Conservation (phyloP, 2,113 vertebrate genomes). For the Ameiurus melas region DNA sequence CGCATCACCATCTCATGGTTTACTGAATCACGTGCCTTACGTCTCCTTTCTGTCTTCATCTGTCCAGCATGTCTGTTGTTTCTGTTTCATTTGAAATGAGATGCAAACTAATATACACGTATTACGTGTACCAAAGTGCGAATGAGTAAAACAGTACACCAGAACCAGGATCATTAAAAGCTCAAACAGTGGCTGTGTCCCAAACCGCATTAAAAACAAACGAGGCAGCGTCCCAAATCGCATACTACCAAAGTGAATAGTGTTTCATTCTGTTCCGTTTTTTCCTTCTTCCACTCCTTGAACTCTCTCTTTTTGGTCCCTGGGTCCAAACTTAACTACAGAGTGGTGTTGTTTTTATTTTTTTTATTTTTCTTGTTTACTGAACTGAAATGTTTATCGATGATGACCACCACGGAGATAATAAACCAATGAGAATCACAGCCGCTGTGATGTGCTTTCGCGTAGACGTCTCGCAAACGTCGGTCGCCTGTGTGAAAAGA, state of each 20-base stretch:
- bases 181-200: background rate
- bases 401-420: constrained; percentile 63
- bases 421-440: constrained; percentile 16
- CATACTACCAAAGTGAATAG: background rate
- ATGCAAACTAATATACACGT: background rate
- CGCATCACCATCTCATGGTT: background rate
- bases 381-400: constrained; percentile 52
- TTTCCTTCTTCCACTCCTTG: background rate
- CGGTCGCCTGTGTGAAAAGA: too few relatives aligned
- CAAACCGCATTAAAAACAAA: background rate
- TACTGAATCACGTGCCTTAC: background rate
- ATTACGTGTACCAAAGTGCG: background rate
- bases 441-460: background rate
- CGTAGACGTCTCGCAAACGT: background rate
- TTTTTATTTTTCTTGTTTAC: constrained; percentile 49
- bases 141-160: background rate
- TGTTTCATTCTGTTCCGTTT: background rate
- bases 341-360: constrained; percentile 66
- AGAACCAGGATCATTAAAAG: background rate
- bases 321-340: constrained; percentile 54
- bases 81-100: background rate
- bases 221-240: background rate
- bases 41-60: background rate
- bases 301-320: background rate
- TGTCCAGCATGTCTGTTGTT: background rate